Conservation (phyloP, 2,113 vertebrate species). For the Elachura formosa region DNA sequence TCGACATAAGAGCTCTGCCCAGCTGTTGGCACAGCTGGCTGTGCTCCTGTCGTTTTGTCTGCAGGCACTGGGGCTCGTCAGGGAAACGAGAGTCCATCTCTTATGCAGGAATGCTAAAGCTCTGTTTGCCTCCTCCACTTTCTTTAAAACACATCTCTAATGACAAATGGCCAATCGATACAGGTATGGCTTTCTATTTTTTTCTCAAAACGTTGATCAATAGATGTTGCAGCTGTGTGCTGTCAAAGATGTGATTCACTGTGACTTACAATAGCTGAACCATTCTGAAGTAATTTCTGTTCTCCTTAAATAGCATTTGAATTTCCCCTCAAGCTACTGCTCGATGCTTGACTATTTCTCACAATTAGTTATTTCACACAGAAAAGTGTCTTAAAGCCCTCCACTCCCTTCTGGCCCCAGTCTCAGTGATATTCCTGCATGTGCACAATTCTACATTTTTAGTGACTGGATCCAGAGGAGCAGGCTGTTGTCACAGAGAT, state of each 20-base stretch:
- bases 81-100: background rate
- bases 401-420: background rate
- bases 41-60: background rate
- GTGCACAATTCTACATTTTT: background rate
- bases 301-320: background rate
- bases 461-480: background rate
- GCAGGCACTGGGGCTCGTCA: background rate
- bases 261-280: background rate
- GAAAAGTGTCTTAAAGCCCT: background rate
- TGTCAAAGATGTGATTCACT: slow-evolving; percentile 8
- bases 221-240: background rate
- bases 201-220: background rate
- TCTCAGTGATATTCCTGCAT: background rate
- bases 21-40: background rate
- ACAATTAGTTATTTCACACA: background rate
- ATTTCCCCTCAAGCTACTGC: background rate
- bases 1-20: background rate
- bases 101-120: background rate
- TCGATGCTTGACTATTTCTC: background rate
- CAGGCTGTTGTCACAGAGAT: background rate
- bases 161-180: background rate
- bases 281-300: background rate
- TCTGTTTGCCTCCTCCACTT: background rate
- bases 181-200: background rate
- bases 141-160: background rate